Percentiles rank a stretch among this genome's conserved stretches.
phyloP scores from a whole-genome alignment of 2,113 vertebrate species.

The Mesoclemmys tuberculata region DNA sequence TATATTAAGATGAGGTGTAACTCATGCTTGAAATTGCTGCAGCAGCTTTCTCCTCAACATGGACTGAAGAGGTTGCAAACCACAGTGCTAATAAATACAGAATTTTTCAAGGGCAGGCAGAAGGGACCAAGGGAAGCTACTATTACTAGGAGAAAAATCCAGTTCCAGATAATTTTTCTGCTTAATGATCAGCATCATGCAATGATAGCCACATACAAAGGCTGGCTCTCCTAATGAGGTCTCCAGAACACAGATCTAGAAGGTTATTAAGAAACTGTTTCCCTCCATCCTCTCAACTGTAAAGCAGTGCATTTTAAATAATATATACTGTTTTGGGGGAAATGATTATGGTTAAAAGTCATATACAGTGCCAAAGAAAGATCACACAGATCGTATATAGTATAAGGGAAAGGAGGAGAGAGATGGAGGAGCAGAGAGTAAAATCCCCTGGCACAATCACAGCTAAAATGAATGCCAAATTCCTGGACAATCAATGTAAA shows the following conservation, averaged over 20 bases:
- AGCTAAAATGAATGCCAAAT: slow-evolving; percentile 57
- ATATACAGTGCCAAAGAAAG: not conserved
- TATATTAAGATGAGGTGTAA: not conserved
- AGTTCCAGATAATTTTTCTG: not conserved
- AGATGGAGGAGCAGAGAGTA: slow-evolving; percentile 8
- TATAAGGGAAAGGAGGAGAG: not conserved
- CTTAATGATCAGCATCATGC: slow-evolving; percentile 15
- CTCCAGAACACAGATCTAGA: not conserved
- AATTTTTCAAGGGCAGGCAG: slow-evolving; percentile 12
- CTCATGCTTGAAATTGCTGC: not conserved
- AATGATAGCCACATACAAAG: not conserved
- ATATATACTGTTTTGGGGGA: not conserved
- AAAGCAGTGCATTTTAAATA: not conserved
- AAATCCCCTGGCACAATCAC: slow-evolving; percentile 29
- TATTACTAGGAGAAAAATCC: not conserved
- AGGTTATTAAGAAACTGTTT: not conserved
- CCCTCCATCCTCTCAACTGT: not conserved
- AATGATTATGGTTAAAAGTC: slow-evolving; percentile 10
- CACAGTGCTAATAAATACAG: not conserved
- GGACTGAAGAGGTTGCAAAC: not conserved
- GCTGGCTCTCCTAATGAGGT: not conserved
- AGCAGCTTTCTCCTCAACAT: not conserved
- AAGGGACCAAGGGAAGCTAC: not conserved
- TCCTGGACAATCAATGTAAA: slow-evolving; percentile 32
- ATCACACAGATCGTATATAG: slow-evolving; percentile 18